Base-by-base conservation (phyloP, 2,113 vertebrate genomes). In the Lophius piscatorius region DNA sequence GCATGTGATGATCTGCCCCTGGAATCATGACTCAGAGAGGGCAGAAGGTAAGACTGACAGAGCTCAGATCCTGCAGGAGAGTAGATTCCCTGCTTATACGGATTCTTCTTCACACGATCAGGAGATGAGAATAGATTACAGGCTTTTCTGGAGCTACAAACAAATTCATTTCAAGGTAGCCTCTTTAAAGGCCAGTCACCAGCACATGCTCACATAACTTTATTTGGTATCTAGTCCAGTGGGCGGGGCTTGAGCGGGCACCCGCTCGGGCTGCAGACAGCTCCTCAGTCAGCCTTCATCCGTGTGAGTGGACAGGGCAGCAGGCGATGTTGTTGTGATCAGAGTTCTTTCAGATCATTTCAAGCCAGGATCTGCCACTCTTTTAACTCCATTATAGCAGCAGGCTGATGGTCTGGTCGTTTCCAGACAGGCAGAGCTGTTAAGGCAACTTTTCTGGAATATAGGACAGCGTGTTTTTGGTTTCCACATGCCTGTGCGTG, bases 391-490 rank as follows among this genome's bases (percentile, higher is more conserved):
- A 4, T 24, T 48, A 60, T 71, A 78, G 47, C 52, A 40, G 28
- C 45, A 35, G 48, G 24, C 73, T 16, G 9, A 7, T 73, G 82
- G 10, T 81, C 44, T 73, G 82, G 10, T 81, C 44, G 1, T 70
- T 76, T 80, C 72, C 69, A 24, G 16, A 6, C 85, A 87, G 20
- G 85, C 86, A 86, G 82, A 0, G 56, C 87, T 35, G 50, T 89
- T 51, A 90, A 28, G 44, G 88, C 63, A 73, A 76, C 71, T 79
- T 84, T 58, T 79, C 69, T 24, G 61, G 86, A 74, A 86, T 81
- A 81, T 64, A 90, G 76, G 50, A 84, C 88, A 70, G 39, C 65
- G 58, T 17, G 13, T 13, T 34, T 40, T 61, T 26, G n/a, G 23
- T 20, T 16, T 13, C 8, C 76, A 58, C 67, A 75, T 57, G 46